Evolutionary conservation across 2,888 invertebrate species (phyloP).

Genomic region (Copidosoma aretas): DNA sequence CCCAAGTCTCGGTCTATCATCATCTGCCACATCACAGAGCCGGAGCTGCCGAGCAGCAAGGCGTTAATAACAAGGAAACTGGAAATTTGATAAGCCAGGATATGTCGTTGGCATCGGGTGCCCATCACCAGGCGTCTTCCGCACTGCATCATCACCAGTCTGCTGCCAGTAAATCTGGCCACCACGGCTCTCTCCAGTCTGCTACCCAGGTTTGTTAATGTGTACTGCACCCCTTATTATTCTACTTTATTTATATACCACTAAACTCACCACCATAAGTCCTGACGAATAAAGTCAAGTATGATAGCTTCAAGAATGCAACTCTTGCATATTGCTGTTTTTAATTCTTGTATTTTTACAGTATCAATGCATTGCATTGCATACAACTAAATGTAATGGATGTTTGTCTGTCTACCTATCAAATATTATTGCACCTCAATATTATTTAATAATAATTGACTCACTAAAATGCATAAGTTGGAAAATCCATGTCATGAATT

Average conservation of each 20-base stretch:
- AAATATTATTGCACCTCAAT: constrained; percentile 14
- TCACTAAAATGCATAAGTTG: too few relatives aligned
- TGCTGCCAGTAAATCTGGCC: constrained; percentile 53
- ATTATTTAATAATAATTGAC: too few relatives aligned
- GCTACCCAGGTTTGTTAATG: constrained; percentile 59
- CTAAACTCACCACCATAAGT: too few relatives aligned
- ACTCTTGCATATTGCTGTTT: too few relatives aligned
- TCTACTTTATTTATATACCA: too few relatives aligned
- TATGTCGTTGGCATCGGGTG: constrained; percentile 56
- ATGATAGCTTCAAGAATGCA: too few relatives aligned
- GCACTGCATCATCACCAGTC: constrained; percentile 57
- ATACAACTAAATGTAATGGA: not conserved
- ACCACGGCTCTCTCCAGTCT: constrained; percentile 56
- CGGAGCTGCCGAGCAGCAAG: constrained; percentile 56
- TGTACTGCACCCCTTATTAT: too few relatives aligned
- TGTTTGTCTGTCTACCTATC: not conserved
- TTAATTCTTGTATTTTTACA: not conserved
- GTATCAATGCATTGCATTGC: not conserved
- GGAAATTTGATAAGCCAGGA: constrained; percentile 55
- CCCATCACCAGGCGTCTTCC: constrained; percentile 55
- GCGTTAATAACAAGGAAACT: constrained; percentile 52
- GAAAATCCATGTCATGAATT: too few relatives aligned
- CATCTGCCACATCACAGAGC: constrained; percentile 53
- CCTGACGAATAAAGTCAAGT: too few relatives aligned
- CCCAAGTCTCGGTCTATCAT: constrained; percentile 77